Evolutionary conservation across 2,113 vertebrate genomes (phyloP).

Genomic region (Mustela nigripes): DNA sequence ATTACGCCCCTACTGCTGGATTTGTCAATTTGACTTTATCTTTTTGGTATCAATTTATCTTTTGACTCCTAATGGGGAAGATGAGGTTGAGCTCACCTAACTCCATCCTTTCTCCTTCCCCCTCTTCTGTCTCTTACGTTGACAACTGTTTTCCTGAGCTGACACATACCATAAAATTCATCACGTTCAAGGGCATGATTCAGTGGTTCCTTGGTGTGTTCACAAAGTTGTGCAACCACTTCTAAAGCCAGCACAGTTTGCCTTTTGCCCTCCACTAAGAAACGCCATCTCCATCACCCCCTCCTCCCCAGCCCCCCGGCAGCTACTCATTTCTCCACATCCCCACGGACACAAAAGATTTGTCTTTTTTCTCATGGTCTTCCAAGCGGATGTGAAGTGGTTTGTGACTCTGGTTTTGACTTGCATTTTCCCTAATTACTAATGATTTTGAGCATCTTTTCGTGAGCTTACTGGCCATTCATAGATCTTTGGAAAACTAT

Average conservation of each 20-base stretch:
- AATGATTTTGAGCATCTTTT: neutral
- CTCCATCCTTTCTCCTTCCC: neutral
- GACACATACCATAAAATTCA: neutral
- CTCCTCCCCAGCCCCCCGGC: neutral
- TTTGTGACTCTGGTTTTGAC: neutral
- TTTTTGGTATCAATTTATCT: neutral
- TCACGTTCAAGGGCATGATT: neutral
- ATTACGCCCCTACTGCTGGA: neutral
- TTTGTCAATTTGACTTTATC: neutral
- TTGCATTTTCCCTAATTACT: neutral
- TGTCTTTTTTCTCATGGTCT: neutral
- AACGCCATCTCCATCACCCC: neutral
- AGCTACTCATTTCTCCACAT: neutral
- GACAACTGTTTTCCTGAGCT: slow-evolving; percentile 24
- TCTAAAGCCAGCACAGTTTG: neutral
- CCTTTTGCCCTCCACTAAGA: neutral
- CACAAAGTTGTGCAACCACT: neutral
- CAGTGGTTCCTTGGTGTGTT: neutral
- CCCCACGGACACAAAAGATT: neutral
- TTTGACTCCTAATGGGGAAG: neutral
- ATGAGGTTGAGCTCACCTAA: neutral
- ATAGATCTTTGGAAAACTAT: neutral
- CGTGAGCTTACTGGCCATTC: neutral
- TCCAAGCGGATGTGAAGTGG: neutral
- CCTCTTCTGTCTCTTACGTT: neutral